Conservation (phyloP, 2,797 vertebrate species). For the Phylloscopus collybita region DNA sequence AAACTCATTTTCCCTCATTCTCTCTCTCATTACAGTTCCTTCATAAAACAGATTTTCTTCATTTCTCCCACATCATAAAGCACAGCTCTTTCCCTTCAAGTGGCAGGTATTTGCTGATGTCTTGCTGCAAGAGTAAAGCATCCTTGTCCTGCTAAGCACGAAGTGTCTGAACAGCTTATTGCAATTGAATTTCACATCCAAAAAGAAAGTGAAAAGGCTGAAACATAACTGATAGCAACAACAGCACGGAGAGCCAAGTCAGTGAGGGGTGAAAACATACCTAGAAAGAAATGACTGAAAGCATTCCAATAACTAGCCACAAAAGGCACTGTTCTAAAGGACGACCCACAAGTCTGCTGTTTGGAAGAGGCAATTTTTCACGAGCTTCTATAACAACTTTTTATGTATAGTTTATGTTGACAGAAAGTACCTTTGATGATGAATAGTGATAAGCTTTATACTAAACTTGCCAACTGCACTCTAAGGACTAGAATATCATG, state of each 20-base stretch:
- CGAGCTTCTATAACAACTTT: neutral
- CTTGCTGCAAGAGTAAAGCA: neutral
- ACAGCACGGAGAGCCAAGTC: neutral
- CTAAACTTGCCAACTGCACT: neutral
- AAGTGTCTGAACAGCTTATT: neutral
- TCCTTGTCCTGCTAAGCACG: neutral
- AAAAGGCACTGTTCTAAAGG: neutral
- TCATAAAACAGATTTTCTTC: neutral
- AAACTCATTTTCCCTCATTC: neutral
- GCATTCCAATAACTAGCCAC: neutral
- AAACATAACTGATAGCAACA: neutral
- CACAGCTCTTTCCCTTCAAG: neutral
- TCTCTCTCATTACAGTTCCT: neutral
- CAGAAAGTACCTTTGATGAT: neutral
- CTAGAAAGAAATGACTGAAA: neutral
- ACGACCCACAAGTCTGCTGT: neutral
- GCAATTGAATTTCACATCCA: neutral
- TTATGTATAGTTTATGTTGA: neutral
- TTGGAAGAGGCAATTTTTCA: neutral
- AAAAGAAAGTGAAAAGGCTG: neutral
- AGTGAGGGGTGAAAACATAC: neutral
- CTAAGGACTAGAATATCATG: neutral
- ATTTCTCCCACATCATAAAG: neutral
- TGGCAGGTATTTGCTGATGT: neutral
- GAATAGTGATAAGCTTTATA: neutral